Evolutionary conservation across 1,140 invertebrate species (phyloP), one percentile per base, ranked within the genome.

Genomic region (Drosophila biarmipes): DNA sequence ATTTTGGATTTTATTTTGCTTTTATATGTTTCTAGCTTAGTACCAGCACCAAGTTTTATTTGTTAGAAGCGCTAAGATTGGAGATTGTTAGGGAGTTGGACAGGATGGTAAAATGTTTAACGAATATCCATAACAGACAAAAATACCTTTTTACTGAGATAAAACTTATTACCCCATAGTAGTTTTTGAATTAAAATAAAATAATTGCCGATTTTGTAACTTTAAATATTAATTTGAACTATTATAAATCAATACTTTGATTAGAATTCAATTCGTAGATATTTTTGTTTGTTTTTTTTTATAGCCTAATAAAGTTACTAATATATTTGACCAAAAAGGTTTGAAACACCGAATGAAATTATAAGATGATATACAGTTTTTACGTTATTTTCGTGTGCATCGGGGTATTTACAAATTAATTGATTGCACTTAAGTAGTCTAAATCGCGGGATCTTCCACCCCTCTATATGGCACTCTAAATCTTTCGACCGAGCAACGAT

Each of bases 61-160:
- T 59, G 66, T 86, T 87, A 86, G 82, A 87, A 86, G 82, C 82
- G 69, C 78, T 81, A 64, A 21, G 69, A 82, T 86, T 78, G 69
- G 55, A 78, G 52, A 52, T 79, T 45, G 52, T 76, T 49, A 53
- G 17, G 42, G 46, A 55, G 42, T 51, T 58, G 78, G 37, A 58
- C 15, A 57, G 43, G 35, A 31, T 38, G 55, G 37, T 42, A n/a
- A 58, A 40, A 3, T 10, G 24, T 54, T 4, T 43, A 14, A 27
- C 14, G 11, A 11, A 24, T 21, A 17, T 40, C 21, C 6, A 27
- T 10, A 11, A n/a, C 19, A 40, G 10, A 56, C 21, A 3, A 56
- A 5, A 59, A 55, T 24, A 19, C 19, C 24, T 12, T 29, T 15
- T n/a, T n/a, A n/a, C n/a, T n/a, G n/a, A n/a, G 0, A 24, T 24